Conservation (phyloP, 2,888 invertebrate species). For the Drosophila borborema region DNA sequence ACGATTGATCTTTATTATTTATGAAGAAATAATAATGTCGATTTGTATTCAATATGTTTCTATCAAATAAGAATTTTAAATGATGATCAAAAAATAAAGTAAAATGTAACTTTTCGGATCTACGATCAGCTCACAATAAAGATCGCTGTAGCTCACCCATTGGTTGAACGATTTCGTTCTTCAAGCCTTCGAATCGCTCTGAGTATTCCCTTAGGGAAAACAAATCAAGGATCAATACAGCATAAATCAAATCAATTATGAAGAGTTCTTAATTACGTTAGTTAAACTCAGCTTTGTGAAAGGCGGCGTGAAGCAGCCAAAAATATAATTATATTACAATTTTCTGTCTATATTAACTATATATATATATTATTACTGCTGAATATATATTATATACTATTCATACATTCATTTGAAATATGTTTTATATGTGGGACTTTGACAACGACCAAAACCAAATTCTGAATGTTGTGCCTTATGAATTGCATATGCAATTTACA, state of each 20-base stretch:
- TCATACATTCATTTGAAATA: too few species aligned
- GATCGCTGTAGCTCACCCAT: background rate
- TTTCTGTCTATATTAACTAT: too few species aligned
- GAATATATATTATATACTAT: too few species aligned
- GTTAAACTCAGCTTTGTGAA: too few species aligned
- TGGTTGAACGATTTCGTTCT: background rate
- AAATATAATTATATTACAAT: too few species aligned
- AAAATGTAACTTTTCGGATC: background rate
- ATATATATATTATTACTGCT: too few species aligned
- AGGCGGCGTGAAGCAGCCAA: too few species aligned
- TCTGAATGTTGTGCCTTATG: background rate
- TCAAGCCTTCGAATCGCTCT: too few species aligned
- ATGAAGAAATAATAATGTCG: too few species aligned
- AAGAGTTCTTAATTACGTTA: background rate
- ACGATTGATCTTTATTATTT: too few species aligned
- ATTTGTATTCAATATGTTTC: too few species aligned
- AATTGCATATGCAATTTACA: background rate
- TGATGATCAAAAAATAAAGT: background rate
- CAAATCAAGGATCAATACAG: background rate
- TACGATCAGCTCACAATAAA: background rate
- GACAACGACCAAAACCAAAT: background rate
- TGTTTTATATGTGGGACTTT: too few species aligned
- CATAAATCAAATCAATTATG: background rate
- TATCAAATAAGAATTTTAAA: background rate
- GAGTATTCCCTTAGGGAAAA: background rate